Percentiles rank a stretch among this genome's conserved stretches.
These are phyloP conservation scores for Opisthograptis luteolata DNA, from an alignment of 2,888 invertebrate genomes.

Conservation along the genomic window DNA sequence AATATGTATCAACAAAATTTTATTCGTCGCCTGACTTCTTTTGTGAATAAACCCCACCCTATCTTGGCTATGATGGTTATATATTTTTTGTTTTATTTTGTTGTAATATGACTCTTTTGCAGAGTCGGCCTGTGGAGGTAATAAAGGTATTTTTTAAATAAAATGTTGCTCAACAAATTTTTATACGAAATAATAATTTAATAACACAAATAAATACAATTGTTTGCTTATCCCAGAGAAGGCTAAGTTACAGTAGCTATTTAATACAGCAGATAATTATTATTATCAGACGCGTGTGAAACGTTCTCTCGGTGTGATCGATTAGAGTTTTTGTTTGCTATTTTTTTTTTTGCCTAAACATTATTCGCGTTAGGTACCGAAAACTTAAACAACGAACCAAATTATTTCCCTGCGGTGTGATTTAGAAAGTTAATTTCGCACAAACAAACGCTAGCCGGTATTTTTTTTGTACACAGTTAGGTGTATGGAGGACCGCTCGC, in stretches of 20 bases:
- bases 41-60: too few relatives aligned
- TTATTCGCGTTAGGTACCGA: slow-evolving; percentile 44
- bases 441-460: slow-evolving; percentile 45
- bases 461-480: slow-evolving; percentile 53
- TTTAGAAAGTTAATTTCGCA: slow-evolving; percentile 52
- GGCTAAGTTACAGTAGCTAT: too few relatives aligned
- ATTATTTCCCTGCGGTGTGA: slow-evolving; percentile 54
- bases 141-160: too few relatives aligned
- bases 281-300: not conserved
- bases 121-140: too few relatives aligned
- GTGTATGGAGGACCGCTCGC: slow-evolving; percentile 40
- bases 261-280: not conserved
- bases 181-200: not conserved
- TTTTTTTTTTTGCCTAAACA: slow-evolving; percentile 34
- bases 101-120: too few relatives aligned
- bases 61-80: too few relatives aligned
- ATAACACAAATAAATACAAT: too few relatives aligned
- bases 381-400: slow-evolving; percentile 50
- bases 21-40: too few relatives aligned
- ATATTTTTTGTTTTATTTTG: too few relatives aligned
- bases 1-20: too few relatives aligned
- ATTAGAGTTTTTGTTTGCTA: slow-evolving; percentile 35
- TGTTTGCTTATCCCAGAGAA: too few relatives aligned
- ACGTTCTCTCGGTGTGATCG: slow-evolving; percentile 20
- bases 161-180: too few relatives aligned